Base-by-base conservation (phyloP, 2,797 vertebrate species). In the Ibycter americanus region DNA sequence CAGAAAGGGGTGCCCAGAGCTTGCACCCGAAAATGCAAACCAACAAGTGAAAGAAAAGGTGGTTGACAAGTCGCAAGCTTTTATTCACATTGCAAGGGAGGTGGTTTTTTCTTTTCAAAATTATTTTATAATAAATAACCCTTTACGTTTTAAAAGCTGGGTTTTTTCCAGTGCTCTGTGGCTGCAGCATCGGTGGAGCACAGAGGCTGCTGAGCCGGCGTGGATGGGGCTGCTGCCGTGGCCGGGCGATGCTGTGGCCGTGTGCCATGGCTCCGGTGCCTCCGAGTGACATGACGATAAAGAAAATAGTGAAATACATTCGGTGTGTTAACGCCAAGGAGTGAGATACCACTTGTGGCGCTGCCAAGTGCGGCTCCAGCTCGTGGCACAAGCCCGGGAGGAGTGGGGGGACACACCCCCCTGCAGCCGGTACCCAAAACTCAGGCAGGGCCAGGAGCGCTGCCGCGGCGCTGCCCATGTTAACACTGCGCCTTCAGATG, bases 401-500 rank as follows among this genome's bases (percentile, higher is more conserved):
- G 56, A 15, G 8, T 1, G 7, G 6, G 3, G 67, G 46, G 4
- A 19, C 1, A 11, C 42, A 34, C 11, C 29, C 23, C 61, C 38
- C 54, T 13, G 18, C 22, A 11, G 4, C 40, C 2, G 0, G 36
- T 8, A 26, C 29, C 80, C 58, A 17, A 61, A 79, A 47, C 9
- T 12, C 31, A 29, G 8, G 31, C 10, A 7, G 40, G 56, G 36
- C 22, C 4, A 2, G 21, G 19, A n/a, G 31, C 87, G 23, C 52
- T 12, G 15, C 26, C 2, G 3, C 0, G 0, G 52, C 4, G 9
- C 31, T 3, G 15, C 12, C 0, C 1, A 31, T 25, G 49, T 59
- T 22, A 9, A 22, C 78, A 26, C 9, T 4, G 4, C 5, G 4
- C 16, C 5, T 25, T 54, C 4, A 3, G 61, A 26, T 11, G 32